phyloP scores from a whole-genome alignment of 2,113 vertebrate genomes.

The Eidolon helvum region DNA sequence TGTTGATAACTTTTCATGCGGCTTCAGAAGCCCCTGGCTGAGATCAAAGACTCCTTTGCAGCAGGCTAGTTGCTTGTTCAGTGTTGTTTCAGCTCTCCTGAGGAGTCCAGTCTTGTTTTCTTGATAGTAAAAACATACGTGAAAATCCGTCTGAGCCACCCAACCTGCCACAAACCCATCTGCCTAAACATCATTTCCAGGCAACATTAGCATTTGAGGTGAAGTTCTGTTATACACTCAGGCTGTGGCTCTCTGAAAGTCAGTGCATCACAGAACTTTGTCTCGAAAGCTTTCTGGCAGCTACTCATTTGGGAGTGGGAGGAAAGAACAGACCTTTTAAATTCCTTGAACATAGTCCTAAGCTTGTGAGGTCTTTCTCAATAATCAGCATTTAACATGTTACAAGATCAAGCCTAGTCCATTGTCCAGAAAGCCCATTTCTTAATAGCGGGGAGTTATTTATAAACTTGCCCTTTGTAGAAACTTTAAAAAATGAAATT shows the following conservation, averaged over 20 bases:
- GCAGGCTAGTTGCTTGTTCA: constrained; percentile 1
- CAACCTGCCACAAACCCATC: constrained; percentile 29
- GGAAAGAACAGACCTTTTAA: constrained; percentile 50
- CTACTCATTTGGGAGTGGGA: constrained; percentile 57
- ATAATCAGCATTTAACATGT: constrained; percentile 46
- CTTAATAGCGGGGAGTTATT: constrained; percentile 67
- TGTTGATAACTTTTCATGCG: not conserved
- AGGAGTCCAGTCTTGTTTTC: constrained; percentile 40
- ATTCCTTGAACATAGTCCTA: constrained; percentile 7
- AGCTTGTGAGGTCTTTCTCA: constrained; percentile 46
- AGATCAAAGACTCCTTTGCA: constrained; percentile 39
- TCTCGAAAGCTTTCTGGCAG: constrained; percentile 84
- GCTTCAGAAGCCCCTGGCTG: not conserved
- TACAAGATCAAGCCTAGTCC: constrained; percentile 41
- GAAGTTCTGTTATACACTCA: constrained; percentile 90
- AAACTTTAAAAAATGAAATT: constrained; percentile 70
- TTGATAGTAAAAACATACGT: constrained; percentile 40
- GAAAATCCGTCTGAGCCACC: constrained; percentile 11
- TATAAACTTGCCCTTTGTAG: constrained; percentile 75
- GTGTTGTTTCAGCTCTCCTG: constrained; percentile 12
- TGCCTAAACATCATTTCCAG: constrained; percentile 57
- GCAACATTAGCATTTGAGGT: constrained; percentile 81
- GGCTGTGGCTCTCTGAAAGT: constrained; percentile 86
- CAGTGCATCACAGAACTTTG: constrained; percentile 92
- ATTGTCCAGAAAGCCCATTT: constrained; percentile 57